Percentiles rank a stretch among this genome's conserved stretches.
Evolutionary conservation across 2,888 invertebrate genomes (phyloP).

Genomic region (Caenorhabditis uteleia): DNA sequence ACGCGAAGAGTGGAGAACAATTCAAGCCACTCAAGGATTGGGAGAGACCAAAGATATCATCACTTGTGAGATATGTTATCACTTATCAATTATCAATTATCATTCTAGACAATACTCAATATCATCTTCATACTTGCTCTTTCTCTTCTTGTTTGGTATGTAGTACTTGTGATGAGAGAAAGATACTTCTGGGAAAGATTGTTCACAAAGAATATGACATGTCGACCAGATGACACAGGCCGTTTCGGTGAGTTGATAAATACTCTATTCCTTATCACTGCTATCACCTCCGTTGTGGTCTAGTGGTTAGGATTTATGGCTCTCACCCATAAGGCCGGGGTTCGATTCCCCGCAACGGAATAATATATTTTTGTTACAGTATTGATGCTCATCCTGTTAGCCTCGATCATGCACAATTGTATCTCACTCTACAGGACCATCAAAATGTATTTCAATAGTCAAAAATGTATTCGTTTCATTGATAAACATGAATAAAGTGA

Average conservation of each 20-base stretch:
- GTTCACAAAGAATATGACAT: conserved; percentile 1
- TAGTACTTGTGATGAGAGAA: conserved; percentile 21
- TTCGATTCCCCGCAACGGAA: conserved; percentile 54
- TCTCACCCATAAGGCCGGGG: conserved; percentile 52
- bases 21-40: conserved; percentile 52
- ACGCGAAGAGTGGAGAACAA: conserved; percentile 45
- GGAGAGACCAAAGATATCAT: conserved; percentile 44
- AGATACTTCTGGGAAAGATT: conserved; percentile 19
- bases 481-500: conserved; percentile 16
- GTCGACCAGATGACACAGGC: conserved; percentile 39
- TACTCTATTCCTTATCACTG: neutral
- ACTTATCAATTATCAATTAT: no score
- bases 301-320: conserved; percentile 47
- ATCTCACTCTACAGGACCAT: no score
- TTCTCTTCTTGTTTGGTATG: conserved; percentile 16
- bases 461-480: conserved; percentile 30
- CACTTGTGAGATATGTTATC: no score
- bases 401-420: neutral
- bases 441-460: conserved; percentile 17
- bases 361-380: conserved; percentile 12
- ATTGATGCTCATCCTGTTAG: conserved; percentile 18
- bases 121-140: conserved; percentile 15
- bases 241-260: conserved; percentile 29
- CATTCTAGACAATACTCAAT: conserved; percentile 21
- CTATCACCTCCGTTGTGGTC: conserved; percentile 31